phyloP scores from a whole-genome alignment of 2,113 vertebrate species.

The Ophthalmolycus amberensis region DNA sequence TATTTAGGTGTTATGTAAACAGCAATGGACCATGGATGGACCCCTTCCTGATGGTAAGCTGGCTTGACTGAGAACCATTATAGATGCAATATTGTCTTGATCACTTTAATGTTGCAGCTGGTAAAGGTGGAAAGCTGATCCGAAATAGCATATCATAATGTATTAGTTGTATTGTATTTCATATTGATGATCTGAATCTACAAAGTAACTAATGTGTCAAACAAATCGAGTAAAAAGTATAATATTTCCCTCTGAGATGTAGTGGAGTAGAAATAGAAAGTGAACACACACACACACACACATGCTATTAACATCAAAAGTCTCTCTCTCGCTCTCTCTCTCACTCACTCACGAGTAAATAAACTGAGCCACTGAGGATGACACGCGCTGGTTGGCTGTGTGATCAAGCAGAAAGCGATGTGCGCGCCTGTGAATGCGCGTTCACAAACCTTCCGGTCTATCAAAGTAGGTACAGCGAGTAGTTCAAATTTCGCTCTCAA shows the following conservation, averaged over 20 bases:
- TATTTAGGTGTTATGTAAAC: background rate
- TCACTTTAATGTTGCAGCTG: background rate
- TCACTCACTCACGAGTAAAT: background rate
- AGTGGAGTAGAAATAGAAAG: background rate
- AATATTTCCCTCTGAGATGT: background rate
- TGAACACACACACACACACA: background rate
- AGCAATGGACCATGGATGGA: background rate
- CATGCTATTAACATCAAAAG: background rate
- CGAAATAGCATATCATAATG: background rate
- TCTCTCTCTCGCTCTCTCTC: background rate
- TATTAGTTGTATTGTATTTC: background rate
- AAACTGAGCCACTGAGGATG: slow-evolving; percentile 22
- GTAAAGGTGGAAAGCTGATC: background rate
- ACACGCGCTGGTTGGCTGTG: slow-evolving; percentile 63
- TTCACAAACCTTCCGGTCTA: slow-evolving; percentile 86
- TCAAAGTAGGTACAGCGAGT: slow-evolving; percentile 71
- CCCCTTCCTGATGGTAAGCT: background rate
- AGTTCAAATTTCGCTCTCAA: slow-evolving; percentile 67
- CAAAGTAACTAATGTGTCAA: background rate
- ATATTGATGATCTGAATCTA: background rate
- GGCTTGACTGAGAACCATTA: background rate
- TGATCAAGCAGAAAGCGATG: slow-evolving; percentile 47
- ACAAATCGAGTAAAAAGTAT: background rate
- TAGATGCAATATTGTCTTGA: background rate
- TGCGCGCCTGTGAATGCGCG: slow-evolving; percentile 79